Percentiles rank a stretch among this genome's conserved stretches.
Evolutionary conservation across 2,797 vertebrate species (phyloP).

Genomic region (Acomys russatus): DNA sequence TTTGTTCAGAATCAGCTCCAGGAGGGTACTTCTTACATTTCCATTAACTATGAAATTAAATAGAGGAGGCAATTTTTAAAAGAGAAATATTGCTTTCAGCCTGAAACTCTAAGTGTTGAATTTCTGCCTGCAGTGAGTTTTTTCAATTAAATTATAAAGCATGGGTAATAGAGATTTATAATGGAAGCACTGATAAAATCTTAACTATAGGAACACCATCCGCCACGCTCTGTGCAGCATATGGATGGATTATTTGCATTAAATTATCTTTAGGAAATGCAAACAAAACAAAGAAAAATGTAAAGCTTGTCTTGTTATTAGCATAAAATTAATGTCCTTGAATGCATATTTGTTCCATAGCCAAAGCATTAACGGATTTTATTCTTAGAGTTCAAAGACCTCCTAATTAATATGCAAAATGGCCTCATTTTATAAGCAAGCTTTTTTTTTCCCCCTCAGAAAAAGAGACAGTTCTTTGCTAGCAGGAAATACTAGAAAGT

Average conservation of each 20-base stretch:
- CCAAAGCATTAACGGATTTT: slow-evolving; percentile 78
- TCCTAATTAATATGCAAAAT: slow-evolving; percentile 83
- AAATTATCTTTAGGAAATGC: slow-evolving; percentile 83
- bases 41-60: slow-evolving; percentile 82
- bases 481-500: slow-evolving; percentile 73
- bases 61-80: slow-evolving; percentile 79
- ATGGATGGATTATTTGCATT: slow-evolving; percentile 80
- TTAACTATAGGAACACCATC: slow-evolving; percentile 72
- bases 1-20: slow-evolving; percentile 76
- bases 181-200: slow-evolving; percentile 77
- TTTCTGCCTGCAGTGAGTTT: slow-evolving; percentile 78
- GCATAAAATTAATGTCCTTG: slow-evolving; percentile 86
- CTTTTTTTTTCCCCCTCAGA: slow-evolving; percentile 57
- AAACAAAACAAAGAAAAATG: slow-evolving; percentile 84
- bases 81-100: slow-evolving; percentile 74
- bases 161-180: slow-evolving; percentile 79
- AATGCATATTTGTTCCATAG: slow-evolving; percentile 82
- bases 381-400: slow-evolving; percentile 84
- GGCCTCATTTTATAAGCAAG: slow-evolving; percentile 79
- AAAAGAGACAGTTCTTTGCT: slow-evolving; percentile 80
- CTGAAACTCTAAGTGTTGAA: slow-evolving; percentile 68
- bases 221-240: slow-evolving; percentile 51
- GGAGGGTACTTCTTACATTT: slow-evolving; percentile 73
- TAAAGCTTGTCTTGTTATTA: slow-evolving; percentile 81
- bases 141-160: slow-evolving; percentile 77